Conservation (phyloP, 1,140 invertebrate species). For the Anoplophora glabripennis region DNA sequence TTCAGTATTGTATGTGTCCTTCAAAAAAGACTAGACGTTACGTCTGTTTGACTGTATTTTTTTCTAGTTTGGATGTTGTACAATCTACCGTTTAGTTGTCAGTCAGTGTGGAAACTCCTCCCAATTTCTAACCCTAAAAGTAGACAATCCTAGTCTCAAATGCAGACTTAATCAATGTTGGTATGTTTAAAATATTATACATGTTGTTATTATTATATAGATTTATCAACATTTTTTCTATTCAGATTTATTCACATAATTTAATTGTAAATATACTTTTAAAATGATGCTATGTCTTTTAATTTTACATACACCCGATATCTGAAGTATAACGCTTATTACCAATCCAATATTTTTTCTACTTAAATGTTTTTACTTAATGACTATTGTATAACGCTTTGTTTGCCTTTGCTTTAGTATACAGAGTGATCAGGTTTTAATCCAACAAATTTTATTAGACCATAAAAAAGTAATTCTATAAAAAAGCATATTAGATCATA, state of each 20-base stretch:
- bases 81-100: neutral
- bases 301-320: neutral
- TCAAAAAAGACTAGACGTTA: slow-evolving; percentile 30
- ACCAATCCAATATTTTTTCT: no score
- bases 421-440: no score
- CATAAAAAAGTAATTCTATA: no score
- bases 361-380: no score
- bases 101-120: no score
- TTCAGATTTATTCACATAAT: slow-evolving; percentile 21
- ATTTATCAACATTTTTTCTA: slow-evolving; percentile 32
- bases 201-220: slow-evolving; percentile 30
- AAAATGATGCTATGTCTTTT: slow-evolving; percentile 1
- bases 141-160: slow-evolving; percentile 15
- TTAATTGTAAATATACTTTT: slow-evolving; percentile 29
- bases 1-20: slow-evolving; percentile 27
- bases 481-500: no score
- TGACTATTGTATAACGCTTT: no score
- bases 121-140: neutral
- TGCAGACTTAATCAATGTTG: slow-evolving; percentile 24
- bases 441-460: no score
- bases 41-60: slow-evolving; percentile 16
- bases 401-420: no score
- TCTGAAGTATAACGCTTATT: no score
- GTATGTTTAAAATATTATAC: slow-evolving; percentile 25
- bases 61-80: slow-evolving; percentile 1